phyloP scores from a whole-genome alignment of 2,797 vertebrate species.

The Toxotes lorentzi region DNA sequence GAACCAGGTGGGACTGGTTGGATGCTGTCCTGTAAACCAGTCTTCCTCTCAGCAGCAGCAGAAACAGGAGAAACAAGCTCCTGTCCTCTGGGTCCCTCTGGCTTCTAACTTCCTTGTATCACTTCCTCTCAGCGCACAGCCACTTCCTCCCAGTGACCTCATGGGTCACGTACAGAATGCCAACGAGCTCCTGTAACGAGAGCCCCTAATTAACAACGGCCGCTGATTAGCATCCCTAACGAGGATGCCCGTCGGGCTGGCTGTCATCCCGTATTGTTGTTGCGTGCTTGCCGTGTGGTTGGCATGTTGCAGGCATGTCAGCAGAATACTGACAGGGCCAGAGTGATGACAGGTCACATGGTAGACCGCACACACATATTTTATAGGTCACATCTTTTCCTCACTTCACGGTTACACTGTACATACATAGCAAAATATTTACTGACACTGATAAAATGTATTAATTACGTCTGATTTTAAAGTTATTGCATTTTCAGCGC shows the following conservation, averaged over 20 bases:
- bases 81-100: conserved; percentile 1
- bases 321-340: conserved; percentile 22
- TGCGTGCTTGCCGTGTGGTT: conserved; percentile 1
- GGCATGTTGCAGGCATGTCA: conserved; percentile 51
- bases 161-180: conserved; percentile 43
- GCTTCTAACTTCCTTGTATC: conserved; percentile 7
- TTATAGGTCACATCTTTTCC: conserved; percentile 24
- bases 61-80: conserved; percentile 2
- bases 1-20: not conserved
- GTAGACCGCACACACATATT: conserved; percentile 4
- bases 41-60: conserved; percentile 7
- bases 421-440: not conserved
- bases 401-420: not conserved
- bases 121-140: conserved; percentile 28
- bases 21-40: conserved; percentile 9
- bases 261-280: conserved; percentile 14
- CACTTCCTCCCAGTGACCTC: conserved; percentile 45
- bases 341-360: conserved; percentile 1
- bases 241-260: conserved; percentile 28
- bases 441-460: not conserved
- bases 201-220: conserved; percentile 21
- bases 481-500: not conserved
- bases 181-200: conserved; percentile 33
- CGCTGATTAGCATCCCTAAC: conserved; percentile 53
- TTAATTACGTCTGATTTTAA: not conserved